Conservation (phyloP, 2,888 invertebrate species). For the Dasysyrphus tricinctus region DNA sequence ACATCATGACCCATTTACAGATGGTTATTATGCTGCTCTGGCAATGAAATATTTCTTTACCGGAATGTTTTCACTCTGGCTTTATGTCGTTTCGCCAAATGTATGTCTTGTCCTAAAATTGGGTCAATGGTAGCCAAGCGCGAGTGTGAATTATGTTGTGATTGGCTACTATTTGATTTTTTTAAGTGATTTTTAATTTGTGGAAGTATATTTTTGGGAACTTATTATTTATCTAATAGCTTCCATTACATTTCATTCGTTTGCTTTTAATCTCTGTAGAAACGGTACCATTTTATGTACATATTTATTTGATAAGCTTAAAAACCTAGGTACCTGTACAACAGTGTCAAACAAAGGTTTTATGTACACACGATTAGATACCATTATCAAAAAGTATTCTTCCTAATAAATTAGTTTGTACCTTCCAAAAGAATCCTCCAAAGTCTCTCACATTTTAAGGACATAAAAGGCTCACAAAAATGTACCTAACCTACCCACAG, state of each 20-base stretch:
- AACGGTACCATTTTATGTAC: background rate
- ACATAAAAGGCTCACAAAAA: background rate
- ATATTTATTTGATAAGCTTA: background rate
- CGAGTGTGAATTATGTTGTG: conserved; percentile 26
- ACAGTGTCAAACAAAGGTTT: background rate
- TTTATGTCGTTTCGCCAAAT: conserved; percentile 46
- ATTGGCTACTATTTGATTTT: background rate
- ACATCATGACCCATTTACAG: conserved; percentile 11
- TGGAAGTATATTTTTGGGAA: background rate
- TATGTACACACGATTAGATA: background rate
- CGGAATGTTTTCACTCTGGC: background rate
- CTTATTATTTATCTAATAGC: background rate
- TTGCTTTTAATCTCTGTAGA: background rate
- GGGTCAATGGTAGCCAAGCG: conserved; percentile 43
- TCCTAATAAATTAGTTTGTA: background rate
- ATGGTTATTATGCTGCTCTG: background rate
- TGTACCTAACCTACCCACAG: background rate
- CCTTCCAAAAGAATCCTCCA: background rate
- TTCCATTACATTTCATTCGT: background rate
- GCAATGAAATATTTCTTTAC: conserved; percentile 21
- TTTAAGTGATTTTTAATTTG: background rate
- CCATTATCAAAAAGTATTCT: background rate
- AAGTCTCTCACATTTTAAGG: background rate
- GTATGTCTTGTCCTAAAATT: conserved; percentile 29
- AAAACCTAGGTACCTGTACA: background rate